Evolutionary conservation across 1,140 invertebrate species (phyloP).

Genomic region (Leptinotarsa defecta): DNA sequence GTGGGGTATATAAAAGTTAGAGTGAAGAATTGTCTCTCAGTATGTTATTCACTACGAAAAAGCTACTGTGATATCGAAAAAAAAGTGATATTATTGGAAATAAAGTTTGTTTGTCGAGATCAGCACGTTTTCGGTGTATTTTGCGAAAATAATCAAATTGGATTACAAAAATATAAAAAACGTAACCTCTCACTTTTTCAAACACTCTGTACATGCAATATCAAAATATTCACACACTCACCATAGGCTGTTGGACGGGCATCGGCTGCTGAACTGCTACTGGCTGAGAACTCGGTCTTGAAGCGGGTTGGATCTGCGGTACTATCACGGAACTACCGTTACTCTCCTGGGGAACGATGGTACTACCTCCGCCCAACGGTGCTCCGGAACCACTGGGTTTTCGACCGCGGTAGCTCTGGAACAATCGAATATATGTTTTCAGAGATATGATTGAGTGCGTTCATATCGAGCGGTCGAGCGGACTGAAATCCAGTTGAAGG

Average conservation of each 20-base stretch:
- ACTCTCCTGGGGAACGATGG: conserved; percentile 36
- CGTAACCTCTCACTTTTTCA: too few relatives aligned
- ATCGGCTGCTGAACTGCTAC: conserved; percentile 47
- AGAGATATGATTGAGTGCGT: not conserved
- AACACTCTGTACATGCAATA: too few relatives aligned
- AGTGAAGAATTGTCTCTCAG: too few relatives aligned
- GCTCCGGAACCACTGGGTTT: conserved; percentile 56
- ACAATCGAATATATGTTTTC: conserved; percentile 24
- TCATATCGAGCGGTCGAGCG: not conserved
- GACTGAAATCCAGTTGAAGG: too few relatives aligned
- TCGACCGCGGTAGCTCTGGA: conserved; percentile 63
- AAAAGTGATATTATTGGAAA: too few relatives aligned
- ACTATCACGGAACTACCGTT: conserved; percentile 37
- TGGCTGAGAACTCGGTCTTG: conserved; percentile 56
- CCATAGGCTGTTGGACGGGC: conserved; percentile 54
- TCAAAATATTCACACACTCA: conserved; percentile 33
- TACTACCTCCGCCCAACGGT: conserved; percentile 3
- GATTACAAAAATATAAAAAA: too few relatives aligned
- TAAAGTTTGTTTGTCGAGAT: too few relatives aligned
- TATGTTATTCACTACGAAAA: too few relatives aligned
- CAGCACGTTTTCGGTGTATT: too few relatives aligned
- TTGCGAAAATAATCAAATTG: too few relatives aligned
- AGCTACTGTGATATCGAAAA: too few relatives aligned
- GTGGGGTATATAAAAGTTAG: too few relatives aligned
- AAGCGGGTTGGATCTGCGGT: conserved; percentile 50